A percentile compares a stretch with the other conserved stretches of the same genome.
Conservation (phyloP, 2,797 vertebrate genomes). For the Lindbergichthys nudifrons region DNA sequence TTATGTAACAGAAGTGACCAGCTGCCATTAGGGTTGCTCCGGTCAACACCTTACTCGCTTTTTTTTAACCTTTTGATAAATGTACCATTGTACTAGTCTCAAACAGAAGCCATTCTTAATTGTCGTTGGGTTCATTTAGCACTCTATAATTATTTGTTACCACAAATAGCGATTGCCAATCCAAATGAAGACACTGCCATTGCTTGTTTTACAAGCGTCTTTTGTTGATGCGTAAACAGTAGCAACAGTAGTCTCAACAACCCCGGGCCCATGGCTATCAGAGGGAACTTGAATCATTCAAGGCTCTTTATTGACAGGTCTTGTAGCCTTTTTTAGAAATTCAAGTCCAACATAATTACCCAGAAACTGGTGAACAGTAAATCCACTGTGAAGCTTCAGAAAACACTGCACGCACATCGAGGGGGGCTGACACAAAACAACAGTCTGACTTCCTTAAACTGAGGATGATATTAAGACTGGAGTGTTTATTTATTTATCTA, state of each 20-base stretch:
- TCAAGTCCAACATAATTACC: background rate
- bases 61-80: too few species aligned
- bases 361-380: constrained; percentile 12
- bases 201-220: background rate
- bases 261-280: too few species aligned
- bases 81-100: too few species aligned
- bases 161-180: too few species aligned
- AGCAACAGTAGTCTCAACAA: background rate
- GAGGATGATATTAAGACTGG: constrained; percentile 6
- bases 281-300: background rate
- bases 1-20: too few species aligned
- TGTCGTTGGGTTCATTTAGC: too few species aligned
- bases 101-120: too few species aligned
- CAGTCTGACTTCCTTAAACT: constrained; percentile 32
- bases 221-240: background rate
- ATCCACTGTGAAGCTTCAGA: constrained; percentile 26
- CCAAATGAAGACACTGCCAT: too few species aligned
- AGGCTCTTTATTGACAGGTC: background rate
- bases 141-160: too few species aligned
- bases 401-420: constrained; percentile 23
- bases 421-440: constrained; percentile 23
- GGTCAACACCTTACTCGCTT: too few species aligned
- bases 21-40: too few species aligned
- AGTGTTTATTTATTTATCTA: background rate
- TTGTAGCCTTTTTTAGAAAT: constrained; percentile 11